phyloP scores from a whole-genome alignment of 2,797 vertebrate species.

The Eurystomus glaucurus region DNA sequence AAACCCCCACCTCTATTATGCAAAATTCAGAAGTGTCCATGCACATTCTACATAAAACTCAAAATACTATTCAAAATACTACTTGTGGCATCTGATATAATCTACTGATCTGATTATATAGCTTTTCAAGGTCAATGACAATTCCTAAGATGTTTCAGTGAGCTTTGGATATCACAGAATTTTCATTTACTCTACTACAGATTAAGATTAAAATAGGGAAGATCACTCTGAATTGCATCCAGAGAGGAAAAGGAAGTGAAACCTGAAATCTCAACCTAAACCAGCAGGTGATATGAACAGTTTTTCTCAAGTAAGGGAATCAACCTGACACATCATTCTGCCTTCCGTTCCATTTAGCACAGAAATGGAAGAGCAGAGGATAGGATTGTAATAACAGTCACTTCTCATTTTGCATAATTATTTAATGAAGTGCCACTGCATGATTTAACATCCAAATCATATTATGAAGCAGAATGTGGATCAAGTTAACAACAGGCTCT shows the following conservation, averaged over 20 bases:
- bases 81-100: background rate
- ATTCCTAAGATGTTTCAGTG: background rate
- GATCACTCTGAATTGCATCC: background rate
- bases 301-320: background rate
- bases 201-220: background rate
- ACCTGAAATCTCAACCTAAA: background rate
- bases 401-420: background rate
- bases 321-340: background rate
- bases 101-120: background rate
- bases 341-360: background rate
- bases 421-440: background rate
- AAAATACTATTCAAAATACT: background rate
- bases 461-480: background rate
- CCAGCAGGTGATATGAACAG: background rate
- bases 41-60: background rate
- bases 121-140: background rate
- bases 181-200: background rate
- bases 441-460: constrained; percentile 47
- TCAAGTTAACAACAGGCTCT: background rate
- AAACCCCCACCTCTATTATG: background rate
- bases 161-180: background rate
- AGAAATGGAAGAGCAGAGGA: constrained; percentile 15
- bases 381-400: background rate
- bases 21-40: background rate
- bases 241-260: background rate